A percentile compares a stretch with the other conserved stretches of the same genome.
Conservation (phyloP, 1,140 invertebrate species). For the Drosophila eugracilis region DNA sequence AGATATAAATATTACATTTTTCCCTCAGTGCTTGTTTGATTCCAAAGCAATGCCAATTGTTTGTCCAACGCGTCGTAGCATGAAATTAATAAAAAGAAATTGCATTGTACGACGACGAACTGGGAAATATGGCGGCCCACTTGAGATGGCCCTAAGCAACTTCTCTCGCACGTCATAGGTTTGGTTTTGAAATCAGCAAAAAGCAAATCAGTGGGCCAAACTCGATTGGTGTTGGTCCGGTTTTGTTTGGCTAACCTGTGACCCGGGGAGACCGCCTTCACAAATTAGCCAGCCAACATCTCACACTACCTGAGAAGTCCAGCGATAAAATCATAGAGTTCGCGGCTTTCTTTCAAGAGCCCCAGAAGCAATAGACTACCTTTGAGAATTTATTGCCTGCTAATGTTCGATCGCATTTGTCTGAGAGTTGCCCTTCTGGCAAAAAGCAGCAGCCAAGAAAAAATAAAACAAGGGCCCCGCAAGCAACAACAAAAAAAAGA, state of each 20-base stretch:
- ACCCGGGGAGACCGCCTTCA: conserved; percentile 4
- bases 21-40: conserved; percentile 3
- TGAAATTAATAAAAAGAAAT: conserved; percentile 82
- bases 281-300: conserved; percentile 34
- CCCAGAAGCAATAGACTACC: conserved; percentile 58
- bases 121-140: conserved; percentile 60
- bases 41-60: conserved; percentile 49
- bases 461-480: conserved; percentile 9
- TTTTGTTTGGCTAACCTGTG: conserved; percentile 28
- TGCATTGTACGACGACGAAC: conserved; percentile 47
- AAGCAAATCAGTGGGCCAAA: conserved; percentile 10
- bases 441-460: conserved; percentile 17
- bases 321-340: conserved; percentile 1
- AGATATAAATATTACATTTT: too few relatives aligned
- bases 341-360: conserved; percentile 59
- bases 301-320: conserved; percentile 16
- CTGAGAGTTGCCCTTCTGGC: conserved; percentile 37
- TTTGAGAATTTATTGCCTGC: conserved; percentile 78
- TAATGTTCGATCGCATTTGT: conserved; percentile 77
- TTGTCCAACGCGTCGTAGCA: conserved; percentile 64
- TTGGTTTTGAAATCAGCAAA: neutral
- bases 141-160: conserved; percentile 28
- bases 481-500: conserved; percentile 39
- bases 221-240: conserved; percentile 9
- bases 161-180: conserved; percentile 19